A percentile compares a stretch with the other conserved stretches of the same genome.
These are phyloP conservation scores for Heterodera schachtii DNA, from an alignment of 1,140 invertebrate species.

Conservation along the genomic window DNA sequence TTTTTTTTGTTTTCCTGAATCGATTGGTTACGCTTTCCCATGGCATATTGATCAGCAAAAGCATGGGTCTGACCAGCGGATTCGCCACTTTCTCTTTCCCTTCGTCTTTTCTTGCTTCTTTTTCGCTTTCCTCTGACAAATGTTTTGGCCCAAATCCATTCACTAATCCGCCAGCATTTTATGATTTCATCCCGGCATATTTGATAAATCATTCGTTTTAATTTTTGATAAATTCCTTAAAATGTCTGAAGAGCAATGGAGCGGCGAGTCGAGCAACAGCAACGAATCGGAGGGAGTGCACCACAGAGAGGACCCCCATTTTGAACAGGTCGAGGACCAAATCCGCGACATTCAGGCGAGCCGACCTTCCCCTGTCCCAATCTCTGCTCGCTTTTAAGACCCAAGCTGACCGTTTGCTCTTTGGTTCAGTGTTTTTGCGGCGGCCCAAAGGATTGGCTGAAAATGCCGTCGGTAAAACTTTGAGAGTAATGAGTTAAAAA, in stretches of 20 bases:
- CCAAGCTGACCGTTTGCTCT: conserved; percentile 30
- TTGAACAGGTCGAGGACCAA: conserved; percentile 27
- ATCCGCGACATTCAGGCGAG: conserved; percentile 23
- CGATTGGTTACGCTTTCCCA: background rate
- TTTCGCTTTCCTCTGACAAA: background rate
- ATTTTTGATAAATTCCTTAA: background rate
- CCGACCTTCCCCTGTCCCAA: background rate
- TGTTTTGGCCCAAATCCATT: conserved; percentile 11
- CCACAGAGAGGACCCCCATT: conserved; percentile 29
- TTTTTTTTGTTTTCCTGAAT: background rate
- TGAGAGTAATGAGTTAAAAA: background rate
- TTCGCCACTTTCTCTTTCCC: background rate
- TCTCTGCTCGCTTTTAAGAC: background rate
- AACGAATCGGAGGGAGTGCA: background rate
- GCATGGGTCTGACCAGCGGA: background rate
- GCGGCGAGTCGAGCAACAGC: background rate
- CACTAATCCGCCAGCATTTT: background rate
- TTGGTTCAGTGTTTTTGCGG: conserved; percentile 39
- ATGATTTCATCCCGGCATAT: background rate
- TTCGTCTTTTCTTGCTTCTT: background rate
- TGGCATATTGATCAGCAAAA: conserved; percentile 8
- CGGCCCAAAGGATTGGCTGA: conserved; percentile 24
- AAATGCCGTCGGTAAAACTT: conserved; percentile 11
- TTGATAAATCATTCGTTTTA: too few relatives aligned
- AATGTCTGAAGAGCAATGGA: conserved; percentile 8